Percentiles rank a stretch among this genome's conserved stretches.
Evolutionary conservation across 2,888 invertebrate genomes (phyloP).

Genomic region (Danaus chrysippus): DNA sequence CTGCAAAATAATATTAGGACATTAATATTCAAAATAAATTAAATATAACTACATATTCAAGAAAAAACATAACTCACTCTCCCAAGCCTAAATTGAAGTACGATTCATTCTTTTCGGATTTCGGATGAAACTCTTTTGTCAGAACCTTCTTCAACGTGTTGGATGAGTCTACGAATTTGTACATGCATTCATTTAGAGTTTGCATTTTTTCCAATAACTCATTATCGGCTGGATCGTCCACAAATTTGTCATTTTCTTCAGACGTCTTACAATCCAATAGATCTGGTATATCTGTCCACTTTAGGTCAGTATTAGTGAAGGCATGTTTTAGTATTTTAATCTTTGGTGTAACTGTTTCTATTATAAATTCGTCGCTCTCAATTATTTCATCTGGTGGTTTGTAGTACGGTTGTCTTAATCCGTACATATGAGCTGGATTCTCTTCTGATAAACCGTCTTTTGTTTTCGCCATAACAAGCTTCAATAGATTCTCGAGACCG

Average conservation of each 20-base stretch:
- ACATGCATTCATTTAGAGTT: conserved; percentile 63
- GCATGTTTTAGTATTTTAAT: conserved; percentile 62
- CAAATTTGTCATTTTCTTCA: conserved; percentile 50
- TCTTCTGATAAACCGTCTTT: conserved; percentile 57
- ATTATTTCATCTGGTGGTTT: conserved; percentile 46
- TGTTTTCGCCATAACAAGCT: conserved; percentile 67
- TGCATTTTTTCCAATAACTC: conserved; percentile 59
- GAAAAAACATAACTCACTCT: conserved; percentile 48
- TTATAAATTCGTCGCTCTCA: conserved; percentile 60
- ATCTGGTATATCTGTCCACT: conserved; percentile 49
- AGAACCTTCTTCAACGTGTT: conserved; percentile 61
- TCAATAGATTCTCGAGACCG: conserved; percentile 58
- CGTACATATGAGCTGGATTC: conserved; percentile 32
- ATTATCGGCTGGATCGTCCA: conserved; percentile 44
- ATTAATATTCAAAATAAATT: background rate
- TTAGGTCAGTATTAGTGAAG: conserved; percentile 54
- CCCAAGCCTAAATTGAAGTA: conserved; percentile 56
- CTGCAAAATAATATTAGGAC: conserved; percentile 32
- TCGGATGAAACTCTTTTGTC: conserved; percentile 53
- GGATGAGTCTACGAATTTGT: conserved; percentile 63
- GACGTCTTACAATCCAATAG: conserved; percentile 47
- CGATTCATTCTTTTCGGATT: conserved; percentile 41
- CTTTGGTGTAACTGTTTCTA: conserved; percentile 60
- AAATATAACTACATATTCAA: background rate
- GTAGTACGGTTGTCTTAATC: conserved; percentile 57